phyloP scores from a whole-genome alignment of 2,113 vertebrate species.

The Elephantulus edwardii region DNA sequence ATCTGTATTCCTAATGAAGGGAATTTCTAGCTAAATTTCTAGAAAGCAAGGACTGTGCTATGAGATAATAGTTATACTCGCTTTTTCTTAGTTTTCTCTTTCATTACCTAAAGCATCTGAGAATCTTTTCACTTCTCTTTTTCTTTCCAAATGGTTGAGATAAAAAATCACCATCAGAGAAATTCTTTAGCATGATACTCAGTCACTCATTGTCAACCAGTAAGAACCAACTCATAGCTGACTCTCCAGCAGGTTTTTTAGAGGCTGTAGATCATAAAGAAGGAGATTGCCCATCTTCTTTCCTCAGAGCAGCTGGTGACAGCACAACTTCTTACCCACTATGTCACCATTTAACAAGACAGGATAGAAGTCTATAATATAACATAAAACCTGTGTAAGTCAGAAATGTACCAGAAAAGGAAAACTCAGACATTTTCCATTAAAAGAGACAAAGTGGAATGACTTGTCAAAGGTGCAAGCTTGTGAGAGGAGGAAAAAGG shows the following conservation, averaged over 20 bases:
- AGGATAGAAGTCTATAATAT: not conserved
- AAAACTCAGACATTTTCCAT: not conserved
- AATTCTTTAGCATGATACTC: not conserved
- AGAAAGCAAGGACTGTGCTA: not conserved
- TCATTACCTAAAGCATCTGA: not conserved
- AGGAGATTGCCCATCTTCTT: too few relatives aligned
- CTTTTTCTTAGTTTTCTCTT: not conserved
- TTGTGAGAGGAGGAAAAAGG: not conserved
- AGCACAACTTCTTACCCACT: too few relatives aligned
- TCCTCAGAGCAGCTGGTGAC: too few relatives aligned
- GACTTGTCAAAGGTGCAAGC: not conserved
- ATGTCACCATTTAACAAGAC: not conserved
- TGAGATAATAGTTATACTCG: not conserved
- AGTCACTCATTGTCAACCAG: too few relatives aligned
- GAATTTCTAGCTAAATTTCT: not conserved
- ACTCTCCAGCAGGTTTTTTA: too few relatives aligned
- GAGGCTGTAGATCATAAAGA: too few relatives aligned
- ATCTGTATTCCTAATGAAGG: not conserved
- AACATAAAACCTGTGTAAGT: not conserved
- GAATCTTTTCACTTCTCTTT: not conserved
- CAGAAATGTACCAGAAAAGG: not conserved
- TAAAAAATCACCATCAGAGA: not conserved
- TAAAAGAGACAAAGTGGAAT: not conserved
- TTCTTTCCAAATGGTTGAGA: slow-evolving; percentile 54
- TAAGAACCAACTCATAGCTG: too few relatives aligned